Evolutionary conservation across 2,888 invertebrate species (phyloP).

Genomic region (Sinhomidia bicolor): DNA sequence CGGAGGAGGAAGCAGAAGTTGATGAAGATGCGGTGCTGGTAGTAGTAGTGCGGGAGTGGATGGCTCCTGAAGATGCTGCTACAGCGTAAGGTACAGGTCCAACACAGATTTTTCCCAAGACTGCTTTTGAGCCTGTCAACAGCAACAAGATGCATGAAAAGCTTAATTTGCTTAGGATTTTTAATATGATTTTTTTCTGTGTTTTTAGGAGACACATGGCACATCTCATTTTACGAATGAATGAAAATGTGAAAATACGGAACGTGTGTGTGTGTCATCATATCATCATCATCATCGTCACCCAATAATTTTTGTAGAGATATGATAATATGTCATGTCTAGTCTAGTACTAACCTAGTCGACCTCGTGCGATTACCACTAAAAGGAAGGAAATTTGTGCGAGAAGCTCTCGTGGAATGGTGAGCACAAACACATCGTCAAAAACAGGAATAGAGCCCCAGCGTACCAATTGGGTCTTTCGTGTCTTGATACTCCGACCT

Average conservation of each 20-base stretch:
- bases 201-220: neutral
- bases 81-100: constrained; percentile 82
- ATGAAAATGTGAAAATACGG: constrained; percentile 1
- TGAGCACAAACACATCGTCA: constrained; percentile 79
- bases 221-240: constrained; percentile 25
- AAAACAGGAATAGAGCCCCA: constrained; percentile 79
- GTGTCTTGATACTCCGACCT: constrained; percentile 78
- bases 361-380: constrained; percentile 78
- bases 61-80: constrained; percentile 52
- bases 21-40: constrained; percentile 83
- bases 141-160: neutral
- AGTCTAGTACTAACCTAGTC: constrained; percentile 75
- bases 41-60: constrained; percentile 84
- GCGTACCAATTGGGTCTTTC: constrained; percentile 79
- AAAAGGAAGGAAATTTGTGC: constrained; percentile 78
- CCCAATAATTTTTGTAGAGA: neutral
- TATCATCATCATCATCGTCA: no score
- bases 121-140: constrained; percentile 85
- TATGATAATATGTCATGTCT: neutral
- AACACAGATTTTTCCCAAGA: constrained; percentile 86
- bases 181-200: neutral
- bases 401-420: constrained; percentile 77
- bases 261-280: neutral
- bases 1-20: constrained; percentile 82
- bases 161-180: neutral